Evolutionary conservation across 2,797 vertebrate species (phyloP), one percentile per base, ranked within the genome.

Genomic region (Centroberyx gerrardi): DNA sequence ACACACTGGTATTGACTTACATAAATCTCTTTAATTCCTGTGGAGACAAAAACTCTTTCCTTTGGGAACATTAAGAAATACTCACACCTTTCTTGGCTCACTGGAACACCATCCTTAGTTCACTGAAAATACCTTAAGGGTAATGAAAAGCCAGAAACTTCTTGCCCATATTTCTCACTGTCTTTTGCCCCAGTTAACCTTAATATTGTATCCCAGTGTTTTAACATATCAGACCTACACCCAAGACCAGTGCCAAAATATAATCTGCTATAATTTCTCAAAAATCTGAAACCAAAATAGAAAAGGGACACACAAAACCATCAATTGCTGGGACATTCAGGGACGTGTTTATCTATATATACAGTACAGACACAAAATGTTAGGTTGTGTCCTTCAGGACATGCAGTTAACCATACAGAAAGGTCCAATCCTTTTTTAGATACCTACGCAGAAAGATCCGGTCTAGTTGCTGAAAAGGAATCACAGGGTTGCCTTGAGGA

Each of bases 401-500:
- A 42, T 42, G 12, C 10, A 13, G 33, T 8, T 12, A 29, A 17
- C 18, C 51, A 62, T 5, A 36, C 8, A 44, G 29, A 51, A 49
- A 17, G n/a, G 15, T 49, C 4, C 17, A n/a, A 22, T 22, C 22
- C 22, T 22, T 22, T 22, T 22, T 22, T 22, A 22, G 22, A 22
- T 17, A 42, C 53, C 54, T 54, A 70, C 13, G 29, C 10, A 53
- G 4, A 22, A 54, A 48, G 5, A 52, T 28, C 14, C 3, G 65
- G 3, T 53, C 53, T 5, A 53, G 42, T 29, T 42, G 13, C 8
- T 42, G 2, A 48, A 69, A 52, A 72, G 1, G 12, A 36, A 15
- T 5, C 33, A 60, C 28, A 63, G 64, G 17, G 14, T 66, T 56
- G 28, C 62, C 33, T 48, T 44, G 40, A 68, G 73, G 55, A 42